Base-by-base conservation (phyloP, 2,797 vertebrate species). In the Cheirogaleus major region DNA sequence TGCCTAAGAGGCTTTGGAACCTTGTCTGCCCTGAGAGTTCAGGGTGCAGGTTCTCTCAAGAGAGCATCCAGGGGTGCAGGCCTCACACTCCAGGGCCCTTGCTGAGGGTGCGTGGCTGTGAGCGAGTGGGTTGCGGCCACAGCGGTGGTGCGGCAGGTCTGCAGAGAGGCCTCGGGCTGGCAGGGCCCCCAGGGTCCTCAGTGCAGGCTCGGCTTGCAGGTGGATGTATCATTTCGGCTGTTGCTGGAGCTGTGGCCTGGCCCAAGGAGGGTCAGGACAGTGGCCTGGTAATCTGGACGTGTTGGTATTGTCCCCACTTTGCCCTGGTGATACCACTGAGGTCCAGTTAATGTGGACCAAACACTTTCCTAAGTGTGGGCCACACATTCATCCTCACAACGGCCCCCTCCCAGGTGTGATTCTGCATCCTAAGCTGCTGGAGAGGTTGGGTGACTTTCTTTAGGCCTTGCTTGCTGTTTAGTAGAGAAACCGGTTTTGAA, bases 91-190 rank as follows among this genome's bases (percentile, higher is more conserved):
- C 30, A 35, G 25, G 45, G 32, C 18, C 61, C 22, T 52, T 76
- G 22, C 67, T 11, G 80, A 65, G 32, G n/a, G 13, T 52, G 15
- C 22, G 18, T 18, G 25, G 50, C 4, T 12, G 8, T 18, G 32
- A 0, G n/a, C 0, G 23, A 5, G 0, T 35, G 61, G 30, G 52
- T 35, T 18, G 0, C 14, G 11, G 32, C 14, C 1, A 1, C 10
- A 23, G 67, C 30, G 38, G 8, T 25, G 12, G 5, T 67, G 20
- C 0, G 9, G 17, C 45, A 52, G 63, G 32, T 32, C 38, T 17
- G 17, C 45, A 55, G 91, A 65, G 38, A 41, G 45, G 65, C 38
- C 38, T 22, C 6, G 7, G 48, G 41, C 7, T 15, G 43, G 2
- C 17, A 10, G 2, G 3, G 25, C 45, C 45, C 35, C 3, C 10